Base-by-base conservation (phyloP, 2,113 vertebrate species). In the Cyanoderma ruficeps region DNA sequence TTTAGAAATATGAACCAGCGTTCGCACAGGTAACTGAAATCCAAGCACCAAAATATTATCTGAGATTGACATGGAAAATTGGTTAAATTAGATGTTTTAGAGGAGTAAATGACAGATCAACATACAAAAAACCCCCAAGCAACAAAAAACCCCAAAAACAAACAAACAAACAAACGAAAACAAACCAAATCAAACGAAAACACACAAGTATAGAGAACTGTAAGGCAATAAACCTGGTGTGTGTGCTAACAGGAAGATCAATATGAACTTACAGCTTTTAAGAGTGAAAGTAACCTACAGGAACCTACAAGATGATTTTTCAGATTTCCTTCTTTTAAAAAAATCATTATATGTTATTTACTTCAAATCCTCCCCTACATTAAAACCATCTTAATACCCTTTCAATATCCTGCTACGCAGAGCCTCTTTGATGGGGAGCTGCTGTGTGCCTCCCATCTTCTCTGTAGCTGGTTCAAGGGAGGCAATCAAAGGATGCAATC, bases 371-470 rank as follows among this genome's bases (percentile, higher is more conserved):
- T 88, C 59, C 56, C 56, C 63, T 90, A 69, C 87, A 91, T 93
- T 96, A 93, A 93, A 96, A 89, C 84, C 52, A 77, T 84, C 88
- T 95, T 92, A 95, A 94, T 92, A 89, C 53, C 67, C 88, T 90
- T 91, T 91, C 83, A 83, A 80, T 94, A 94, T 74, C 92, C 93
- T 96, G 93, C 67, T 74, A 83, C 2, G 1, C 70, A 55, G 59
- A 65, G 59, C 27, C 59, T 52, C 79, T 89, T 85, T 93, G 92
- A 91, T 67, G 68, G 93, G 70, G 86, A 84, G 77, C 37, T 94
- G 72, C 61, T 89, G 5, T 33, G 63, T 53, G 69, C 57, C 79
- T 90, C 82, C 92, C 72, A 71, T 90, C 93, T 69, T 83, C 93
- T 93, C 95, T 77, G 52, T 83, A 90, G 71, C 79, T 81, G 59